Evolutionary conservation across 2,797 vertebrate species (phyloP).

Genomic region (Microctenopoma lineatum): DNA sequence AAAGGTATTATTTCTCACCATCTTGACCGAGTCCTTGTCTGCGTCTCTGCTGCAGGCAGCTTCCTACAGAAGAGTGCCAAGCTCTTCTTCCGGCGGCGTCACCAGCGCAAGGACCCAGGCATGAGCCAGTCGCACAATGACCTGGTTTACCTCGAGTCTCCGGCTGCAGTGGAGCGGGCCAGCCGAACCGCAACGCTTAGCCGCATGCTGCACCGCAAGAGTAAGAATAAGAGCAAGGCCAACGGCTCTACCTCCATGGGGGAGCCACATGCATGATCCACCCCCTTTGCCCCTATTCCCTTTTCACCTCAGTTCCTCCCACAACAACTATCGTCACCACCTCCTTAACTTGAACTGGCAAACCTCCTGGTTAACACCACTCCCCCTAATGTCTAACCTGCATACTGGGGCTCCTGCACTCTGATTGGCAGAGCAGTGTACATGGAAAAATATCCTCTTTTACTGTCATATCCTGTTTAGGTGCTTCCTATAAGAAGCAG

Average conservation of each 20-base stretch:
- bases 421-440: slow-evolving; percentile 49
- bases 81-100: slow-evolving; percentile 93
- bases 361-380: slow-evolving; percentile 34
- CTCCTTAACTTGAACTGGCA: slow-evolving; percentile 59
- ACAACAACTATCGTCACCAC: slow-evolving; percentile 44
- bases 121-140: slow-evolving; percentile 99
- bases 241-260: slow-evolving; percentile 82
- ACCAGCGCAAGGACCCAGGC: slow-evolving; percentile 94
- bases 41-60: slow-evolving; percentile 82
- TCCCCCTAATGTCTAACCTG: slow-evolving; percentile 19
- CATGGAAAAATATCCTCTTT: slow-evolving; percentile 38
- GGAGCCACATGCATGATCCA: slow-evolving; percentile 78
- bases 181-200: slow-evolving; percentile 88
- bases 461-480: slow-evolving; percentile 19
- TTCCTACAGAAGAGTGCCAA: slow-evolving; percentile 92
- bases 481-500: slow-evolving; percentile 32
- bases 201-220: slow-evolving; percentile 89
- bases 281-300: neutral
- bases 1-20: neutral
- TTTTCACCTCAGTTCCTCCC: slow-evolving; percentile 33
- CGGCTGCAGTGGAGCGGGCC: slow-evolving; percentile 81
- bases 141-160: slow-evolving; percentile 92
- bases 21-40: slow-evolving; percentile 9
- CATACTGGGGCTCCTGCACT: slow-evolving; percentile 37
- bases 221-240: slow-evolving; percentile 86